phyloP scores from a whole-genome alignment of 1,140 invertebrate species.

The Drosophila paulistorum region DNA sequence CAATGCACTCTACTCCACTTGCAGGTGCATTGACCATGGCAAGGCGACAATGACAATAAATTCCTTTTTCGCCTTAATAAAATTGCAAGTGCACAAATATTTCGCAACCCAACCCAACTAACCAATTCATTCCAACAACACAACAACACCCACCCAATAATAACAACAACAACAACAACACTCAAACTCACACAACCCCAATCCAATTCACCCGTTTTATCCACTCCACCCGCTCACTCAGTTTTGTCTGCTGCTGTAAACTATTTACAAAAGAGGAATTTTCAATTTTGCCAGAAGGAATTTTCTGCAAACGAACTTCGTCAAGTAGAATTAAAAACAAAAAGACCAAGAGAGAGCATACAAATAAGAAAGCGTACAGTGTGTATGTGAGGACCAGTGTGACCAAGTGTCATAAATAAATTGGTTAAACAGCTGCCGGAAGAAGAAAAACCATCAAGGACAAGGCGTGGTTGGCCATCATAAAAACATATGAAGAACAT shows the following conservation, averaged over 20 bases:
- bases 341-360: background rate
- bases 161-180: too few species aligned
- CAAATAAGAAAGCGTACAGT: background rate
- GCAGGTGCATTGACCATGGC: conserved; percentile 68
- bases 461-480: conserved; percentile 53
- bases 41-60: conserved; percentile 69
- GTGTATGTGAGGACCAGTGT: conserved; percentile 38
- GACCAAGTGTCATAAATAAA: conserved; percentile 75
- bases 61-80: conserved; percentile 55
- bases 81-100: conserved; percentile 68
- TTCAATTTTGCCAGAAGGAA: conserved; percentile 76
- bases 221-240: background rate
- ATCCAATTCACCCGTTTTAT: conserved; percentile 18
- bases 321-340: conserved; percentile 63
- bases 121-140: conserved; percentile 8
- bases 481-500: conserved; percentile 63
- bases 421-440: conserved; percentile 68
- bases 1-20: background rate
- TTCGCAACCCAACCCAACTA: conserved; percentile 43
- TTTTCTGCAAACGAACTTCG: conserved; percentile 38
- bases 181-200: background rate
- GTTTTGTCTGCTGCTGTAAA: conserved; percentile 35
- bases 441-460: conserved; percentile 36
- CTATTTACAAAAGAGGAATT: conserved; percentile 66
- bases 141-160: background rate